These are phyloP conservation scores for Thunnus maccoyii DNA, from an alignment of 2,113 vertebrate genomes.

Conservation along the genomic window DNA sequence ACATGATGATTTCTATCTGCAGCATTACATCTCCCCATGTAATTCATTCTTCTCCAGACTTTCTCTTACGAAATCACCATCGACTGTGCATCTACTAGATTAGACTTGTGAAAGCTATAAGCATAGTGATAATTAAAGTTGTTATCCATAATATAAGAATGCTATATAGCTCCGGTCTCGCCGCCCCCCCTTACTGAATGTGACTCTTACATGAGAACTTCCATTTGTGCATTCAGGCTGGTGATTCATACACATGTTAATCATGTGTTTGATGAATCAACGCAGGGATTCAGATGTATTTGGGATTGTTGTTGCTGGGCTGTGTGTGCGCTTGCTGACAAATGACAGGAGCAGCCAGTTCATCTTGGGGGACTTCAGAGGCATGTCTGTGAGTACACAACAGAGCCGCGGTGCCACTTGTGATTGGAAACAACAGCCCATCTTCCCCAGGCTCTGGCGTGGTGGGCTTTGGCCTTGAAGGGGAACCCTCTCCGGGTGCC, in stretches of 20 bases:
- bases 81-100: conserved; percentile 4
- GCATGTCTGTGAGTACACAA: conserved; percentile 57
- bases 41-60: conserved; percentile 43
- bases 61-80: conserved; percentile 49
- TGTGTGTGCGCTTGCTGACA: conserved; percentile 64
- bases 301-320: conserved; percentile 51
- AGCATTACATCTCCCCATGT: conserved; percentile 32
- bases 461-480: conserved; percentile 52
- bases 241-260: conserved; percentile 68
- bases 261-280: conserved; percentile 73
- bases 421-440: conserved; percentile 68
- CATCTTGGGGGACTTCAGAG: conserved; percentile 58
- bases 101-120: conserved; percentile 26
- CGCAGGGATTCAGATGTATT: conserved; percentile 60
- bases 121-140: conserved; percentile 46
- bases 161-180: conserved; percentile 21
- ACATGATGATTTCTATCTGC: conserved; percentile 54
- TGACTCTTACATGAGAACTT: conserved; percentile 31
- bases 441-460: conserved; percentile 48
- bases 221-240: conserved; percentile 48
- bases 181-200: conserved; percentile 32
- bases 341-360: conserved; percentile 63
- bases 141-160: conserved; percentile 39
- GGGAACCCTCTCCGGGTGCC: conserved; percentile 30
- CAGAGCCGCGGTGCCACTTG: conserved; percentile 51